Conservation (phyloP, 2,797 vertebrate species). For the Dipus sagitta region DNA sequence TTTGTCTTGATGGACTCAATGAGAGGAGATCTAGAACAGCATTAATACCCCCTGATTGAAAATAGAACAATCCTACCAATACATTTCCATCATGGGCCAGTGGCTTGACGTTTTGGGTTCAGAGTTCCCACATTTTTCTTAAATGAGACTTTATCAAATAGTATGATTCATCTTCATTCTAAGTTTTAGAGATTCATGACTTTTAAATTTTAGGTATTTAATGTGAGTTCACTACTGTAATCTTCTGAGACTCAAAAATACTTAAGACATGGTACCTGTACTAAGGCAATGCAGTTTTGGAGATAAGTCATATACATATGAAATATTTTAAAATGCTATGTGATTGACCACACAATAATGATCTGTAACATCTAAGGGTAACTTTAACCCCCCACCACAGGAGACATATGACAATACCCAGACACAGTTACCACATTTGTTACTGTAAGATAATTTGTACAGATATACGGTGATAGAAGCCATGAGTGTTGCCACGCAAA, state of each 20-base stretch:
- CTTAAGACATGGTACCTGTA: neutral
- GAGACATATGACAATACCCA: neutral
- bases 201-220: constrained; percentile 29
- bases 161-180: neutral
- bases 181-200: constrained; percentile 1
- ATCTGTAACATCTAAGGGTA: neutral
- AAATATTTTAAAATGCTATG: constrained; percentile 3
- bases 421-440: neutral
- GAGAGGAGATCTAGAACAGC: neutral
- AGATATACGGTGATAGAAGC: neutral
- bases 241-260: neutral
- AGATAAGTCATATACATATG: neutral
- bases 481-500: neutral
- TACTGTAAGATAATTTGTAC: neutral
- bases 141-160: neutral
- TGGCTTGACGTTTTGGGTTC: constrained; percentile 13
- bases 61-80: neutral
- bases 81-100: neutral
- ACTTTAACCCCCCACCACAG: neutral
- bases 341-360: neutral
- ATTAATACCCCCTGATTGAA: neutral
- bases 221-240: neutral
- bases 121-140: constrained; percentile 24
- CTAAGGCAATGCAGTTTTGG: neutral
- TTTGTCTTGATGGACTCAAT: neutral